Percentiles rank a stretch among this genome's conserved stretches.
Conservation (phyloP, 2,113 vertebrate species). For the Clinocottus analis region DNA sequence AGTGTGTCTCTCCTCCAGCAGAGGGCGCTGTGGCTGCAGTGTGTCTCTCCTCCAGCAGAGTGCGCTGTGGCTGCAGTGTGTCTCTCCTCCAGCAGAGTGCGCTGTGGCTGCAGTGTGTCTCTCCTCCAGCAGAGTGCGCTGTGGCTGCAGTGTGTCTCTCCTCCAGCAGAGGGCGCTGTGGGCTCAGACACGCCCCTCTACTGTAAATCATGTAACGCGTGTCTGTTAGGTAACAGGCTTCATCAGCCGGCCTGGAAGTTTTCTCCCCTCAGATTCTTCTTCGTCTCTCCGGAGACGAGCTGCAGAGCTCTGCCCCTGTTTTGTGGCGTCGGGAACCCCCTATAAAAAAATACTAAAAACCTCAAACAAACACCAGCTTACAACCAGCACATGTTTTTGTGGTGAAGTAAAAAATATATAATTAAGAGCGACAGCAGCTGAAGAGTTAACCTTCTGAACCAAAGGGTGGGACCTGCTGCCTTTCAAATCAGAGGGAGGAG, state of each 20-base stretch:
- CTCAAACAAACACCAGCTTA: constrained; percentile 34
- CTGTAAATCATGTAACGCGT: constrained; percentile 71
- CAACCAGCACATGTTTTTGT: background rate
- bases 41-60: too few relatives aligned
- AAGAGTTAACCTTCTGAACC: constrained; percentile 66
- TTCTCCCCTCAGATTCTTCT: background rate
- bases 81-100: too few relatives aligned
- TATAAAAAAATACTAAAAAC: constrained; percentile 25
- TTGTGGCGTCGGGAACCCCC: constrained; percentile 55
- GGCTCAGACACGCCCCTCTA: constrained; percentile 31
- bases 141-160: too few relatives aligned
- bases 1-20: too few relatives aligned
- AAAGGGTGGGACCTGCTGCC: too few relatives aligned
- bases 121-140: too few relatives aligned
- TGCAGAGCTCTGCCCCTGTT: constrained; percentile 30
- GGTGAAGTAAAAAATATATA: too few relatives aligned
- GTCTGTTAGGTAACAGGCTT: constrained; percentile 55
- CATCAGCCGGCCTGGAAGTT: constrained; percentile 55
- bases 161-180: constrained; percentile 69
- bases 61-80: too few relatives aligned
- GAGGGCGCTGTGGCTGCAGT: too few relatives aligned
- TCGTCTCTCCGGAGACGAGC: background rate
- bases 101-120: too few relatives aligned
- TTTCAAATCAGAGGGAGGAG: too few relatives aligned
- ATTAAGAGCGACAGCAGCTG: background rate